phyloP scores from a whole-genome alignment of 1,140 invertebrate genomes.

The Atta cephalotes region DNA sequence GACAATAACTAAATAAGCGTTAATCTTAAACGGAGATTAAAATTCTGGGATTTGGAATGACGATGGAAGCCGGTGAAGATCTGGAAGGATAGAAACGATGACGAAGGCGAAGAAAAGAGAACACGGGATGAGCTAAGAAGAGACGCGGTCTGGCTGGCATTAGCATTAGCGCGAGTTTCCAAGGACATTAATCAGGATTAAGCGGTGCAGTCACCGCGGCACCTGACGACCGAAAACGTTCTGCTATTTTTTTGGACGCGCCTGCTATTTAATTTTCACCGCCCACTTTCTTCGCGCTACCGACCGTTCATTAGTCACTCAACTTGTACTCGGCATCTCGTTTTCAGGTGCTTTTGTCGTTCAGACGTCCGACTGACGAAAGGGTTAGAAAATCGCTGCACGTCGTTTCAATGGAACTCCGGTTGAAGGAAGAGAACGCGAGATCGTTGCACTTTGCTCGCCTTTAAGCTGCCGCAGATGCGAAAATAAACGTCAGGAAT shows the following conservation, averaged over 20 bases:
- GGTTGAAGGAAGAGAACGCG: background rate
- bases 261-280: conserved; percentile 70
- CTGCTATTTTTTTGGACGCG: conserved; percentile 69
- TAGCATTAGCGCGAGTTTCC: conserved; percentile 83
- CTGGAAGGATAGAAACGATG: conserved; percentile 41
- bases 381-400: conserved; percentile 66
- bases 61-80: conserved; percentile 8
- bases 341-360: conserved; percentile 66
- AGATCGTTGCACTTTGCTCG: background rate
- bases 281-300: conserved; percentile 66
- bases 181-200: conserved; percentile 86
- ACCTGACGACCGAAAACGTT: conserved; percentile 74
- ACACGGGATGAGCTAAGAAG: conserved; percentile 51
- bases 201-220: conserved; percentile 76
- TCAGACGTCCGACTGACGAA: conserved; percentile 60
- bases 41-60: background rate
- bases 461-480: conserved; percentile 9
- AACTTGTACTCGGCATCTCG: conserved; percentile 42
- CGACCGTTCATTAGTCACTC: conserved; percentile 76
- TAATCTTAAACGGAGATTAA: background rate
- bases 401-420: conserved; percentile 61
- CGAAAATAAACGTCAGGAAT: conserved; percentile 29
- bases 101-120: conserved; percentile 56
- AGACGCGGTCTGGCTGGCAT: conserved; percentile 76
- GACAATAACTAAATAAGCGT: background rate